These are phyloP conservation scores for Eutolmus rufibarbis DNA, from an alignment of 2,888 invertebrate species.

Conservation along the genomic window DNA sequence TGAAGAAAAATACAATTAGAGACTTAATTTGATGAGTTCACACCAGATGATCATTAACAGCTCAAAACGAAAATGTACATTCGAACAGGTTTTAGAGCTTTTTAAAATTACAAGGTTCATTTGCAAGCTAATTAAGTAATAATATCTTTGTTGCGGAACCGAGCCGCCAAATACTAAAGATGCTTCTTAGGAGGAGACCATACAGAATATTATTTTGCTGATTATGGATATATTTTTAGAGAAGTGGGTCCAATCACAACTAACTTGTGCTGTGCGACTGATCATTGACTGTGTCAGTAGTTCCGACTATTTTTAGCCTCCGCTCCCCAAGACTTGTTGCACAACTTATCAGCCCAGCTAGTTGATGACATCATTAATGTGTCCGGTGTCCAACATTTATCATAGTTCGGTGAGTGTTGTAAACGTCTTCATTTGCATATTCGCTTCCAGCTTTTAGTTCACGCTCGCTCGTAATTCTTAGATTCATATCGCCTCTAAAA, in stretches of 20 bases:
- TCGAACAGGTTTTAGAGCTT: background rate
- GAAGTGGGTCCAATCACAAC: background rate
- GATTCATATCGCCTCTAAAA: background rate
- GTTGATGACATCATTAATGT: constrained; percentile 2
- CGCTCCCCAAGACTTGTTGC: background rate
- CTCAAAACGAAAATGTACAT: background rate
- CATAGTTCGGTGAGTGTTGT: background rate
- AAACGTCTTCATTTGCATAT: background rate
- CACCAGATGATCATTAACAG: background rate
- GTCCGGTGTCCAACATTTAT: background rate
- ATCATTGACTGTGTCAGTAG: constrained; percentile 7
- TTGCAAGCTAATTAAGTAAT: background rate
- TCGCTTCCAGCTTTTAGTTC: background rate
- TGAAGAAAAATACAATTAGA: background rate
- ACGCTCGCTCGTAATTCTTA: background rate
- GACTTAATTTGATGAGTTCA: background rate
- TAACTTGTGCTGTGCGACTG: background rate
- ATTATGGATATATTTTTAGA: background rate
- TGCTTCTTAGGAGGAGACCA: background rate
- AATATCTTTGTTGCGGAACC: background rate
- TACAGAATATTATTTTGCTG: background rate
- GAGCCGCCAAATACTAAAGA: background rate
- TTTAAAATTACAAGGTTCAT: background rate
- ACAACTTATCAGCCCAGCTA: background rate
- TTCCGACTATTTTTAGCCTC: background rate